Evolutionary conservation across 2,888 invertebrate species (phyloP), one percentile per base, ranked within the genome.

Genomic region (Molanna angustata): DNA sequence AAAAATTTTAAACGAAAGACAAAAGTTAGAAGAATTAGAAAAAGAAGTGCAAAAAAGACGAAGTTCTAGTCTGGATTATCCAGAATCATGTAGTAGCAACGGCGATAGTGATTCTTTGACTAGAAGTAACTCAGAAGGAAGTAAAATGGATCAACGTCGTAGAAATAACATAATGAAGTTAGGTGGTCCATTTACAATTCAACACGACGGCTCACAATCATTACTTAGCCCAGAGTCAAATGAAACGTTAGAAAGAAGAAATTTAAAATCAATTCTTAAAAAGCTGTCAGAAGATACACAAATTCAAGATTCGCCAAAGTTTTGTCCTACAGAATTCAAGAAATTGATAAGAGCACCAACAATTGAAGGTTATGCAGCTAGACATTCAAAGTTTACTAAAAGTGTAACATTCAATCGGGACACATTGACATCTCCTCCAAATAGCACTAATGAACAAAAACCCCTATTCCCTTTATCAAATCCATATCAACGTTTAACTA

Each of bases 401-500:
- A 90, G 91, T 71, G 91, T 92, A 59, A 91, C 91, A 57, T 92
- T 91, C 74, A 89, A 92, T 72, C 76, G 87, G 56, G 88, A 90
- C 68, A 90, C 90, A 49, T 76, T 91, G 66, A 87, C 87, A 61
- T 90, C 90, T 64, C 90, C 91, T 56, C 89, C 90, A 56, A 67
- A 71, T 57, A 80, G 80, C 66, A 75, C 65, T 60, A 66, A 64
- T 61, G 62, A 59, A 59, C 56, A 52, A 27, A 58, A 55, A 16
- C 33, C 53, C 37, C 40, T 58, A 19, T 58, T 58, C 41, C 58
- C 58, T n/a, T 31, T 58, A 27, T 44, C 56, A 3, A 58, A 53
- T 32, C 58, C 58, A 31, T 58, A 58, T 27, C 58, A 58, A 31
- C 41, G 58, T 4, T 49, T 58, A 31, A 54, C 53, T 2, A 58